A percentile compares a stretch with the other conserved stretches of the same genome.
Evolutionary conservation across 2,113 vertebrate species (phyloP).

Genomic region (Empidonax alnorum): DNA sequence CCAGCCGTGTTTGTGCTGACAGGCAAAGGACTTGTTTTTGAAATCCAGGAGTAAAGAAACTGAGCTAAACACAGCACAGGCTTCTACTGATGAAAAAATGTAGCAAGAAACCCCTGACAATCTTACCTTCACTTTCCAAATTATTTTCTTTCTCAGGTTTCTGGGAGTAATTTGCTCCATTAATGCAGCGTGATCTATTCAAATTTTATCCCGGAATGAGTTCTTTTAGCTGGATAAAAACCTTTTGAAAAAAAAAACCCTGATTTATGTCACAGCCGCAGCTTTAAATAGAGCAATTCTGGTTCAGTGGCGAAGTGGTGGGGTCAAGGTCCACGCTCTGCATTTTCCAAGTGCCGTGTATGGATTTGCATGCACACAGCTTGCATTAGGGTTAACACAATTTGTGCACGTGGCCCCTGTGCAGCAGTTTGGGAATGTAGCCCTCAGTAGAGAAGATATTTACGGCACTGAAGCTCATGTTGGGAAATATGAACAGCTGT

Average conservation of each 20-base stretch:
- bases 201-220: background rate
- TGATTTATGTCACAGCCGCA: conserved; percentile 5
- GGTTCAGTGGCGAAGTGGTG: background rate
- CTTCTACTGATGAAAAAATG: background rate
- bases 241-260: background rate
- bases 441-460: conserved; percentile 47
- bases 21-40: conserved; percentile 32
- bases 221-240: conserved; percentile 21
- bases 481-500: conserved; percentile 65
- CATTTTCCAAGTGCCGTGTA: background rate
- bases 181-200: conserved; percentile 18
- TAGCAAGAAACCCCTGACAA: background rate
- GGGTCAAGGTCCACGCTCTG: background rate
- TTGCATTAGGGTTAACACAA: conserved; percentile 2
- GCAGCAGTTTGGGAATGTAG: conserved; percentile 36
- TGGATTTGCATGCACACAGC: conserved; percentile 36
- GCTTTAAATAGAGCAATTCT: background rate
- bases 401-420: conserved; percentile 31
- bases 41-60: conserved; percentile 19
- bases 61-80: background rate
- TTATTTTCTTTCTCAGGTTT: conserved; percentile 44
- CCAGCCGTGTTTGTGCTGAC: conserved; percentile 65
- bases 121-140: background rate
- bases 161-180: conserved; percentile 24
- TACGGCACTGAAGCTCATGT: background rate